These are phyloP conservation scores for Entomyzon cyanotis DNA, from an alignment of 2,113 vertebrate species.

Conservation along the genomic window DNA sequence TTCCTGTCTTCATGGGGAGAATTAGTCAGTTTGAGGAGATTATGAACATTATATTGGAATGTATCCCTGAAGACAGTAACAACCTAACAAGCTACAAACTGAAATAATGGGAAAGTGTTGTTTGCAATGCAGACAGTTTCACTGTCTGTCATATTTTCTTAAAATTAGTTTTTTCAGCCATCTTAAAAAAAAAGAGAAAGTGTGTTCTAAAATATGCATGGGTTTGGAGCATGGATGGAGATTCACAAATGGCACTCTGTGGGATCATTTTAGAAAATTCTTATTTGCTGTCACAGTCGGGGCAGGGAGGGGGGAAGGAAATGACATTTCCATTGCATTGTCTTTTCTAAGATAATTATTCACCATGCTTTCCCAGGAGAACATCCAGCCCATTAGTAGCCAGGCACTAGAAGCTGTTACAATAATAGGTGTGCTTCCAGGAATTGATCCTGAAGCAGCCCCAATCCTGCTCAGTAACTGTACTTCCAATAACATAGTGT, in stretches of 20 bases:
- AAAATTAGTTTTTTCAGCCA: background rate
- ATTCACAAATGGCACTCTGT: background rate
- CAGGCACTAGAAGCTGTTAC: background rate
- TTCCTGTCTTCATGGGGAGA: background rate
- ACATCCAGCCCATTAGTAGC: background rate
- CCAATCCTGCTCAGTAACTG: background rate
- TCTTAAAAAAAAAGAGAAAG: background rate
- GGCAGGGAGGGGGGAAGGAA: background rate
- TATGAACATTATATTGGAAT: background rate
- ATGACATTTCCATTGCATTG: background rate
- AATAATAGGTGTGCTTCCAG: background rate
- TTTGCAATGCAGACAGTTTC: background rate
- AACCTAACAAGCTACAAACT: background rate
- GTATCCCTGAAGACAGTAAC: background rate
- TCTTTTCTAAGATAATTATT: background rate
- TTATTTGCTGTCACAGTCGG: background rate
- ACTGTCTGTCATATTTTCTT: background rate
- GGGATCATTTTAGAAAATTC: background rate
- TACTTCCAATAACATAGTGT: background rate
- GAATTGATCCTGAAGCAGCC: background rate
- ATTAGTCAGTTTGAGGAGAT: background rate
- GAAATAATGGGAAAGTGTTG: background rate
- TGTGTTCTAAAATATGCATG: background rate
- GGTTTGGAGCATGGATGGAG: background rate
- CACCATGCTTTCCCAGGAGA: background rate